Base-by-base conservation (phyloP, 2,113 vertebrate genomes). In the Grammomys dolichurus region DNA sequence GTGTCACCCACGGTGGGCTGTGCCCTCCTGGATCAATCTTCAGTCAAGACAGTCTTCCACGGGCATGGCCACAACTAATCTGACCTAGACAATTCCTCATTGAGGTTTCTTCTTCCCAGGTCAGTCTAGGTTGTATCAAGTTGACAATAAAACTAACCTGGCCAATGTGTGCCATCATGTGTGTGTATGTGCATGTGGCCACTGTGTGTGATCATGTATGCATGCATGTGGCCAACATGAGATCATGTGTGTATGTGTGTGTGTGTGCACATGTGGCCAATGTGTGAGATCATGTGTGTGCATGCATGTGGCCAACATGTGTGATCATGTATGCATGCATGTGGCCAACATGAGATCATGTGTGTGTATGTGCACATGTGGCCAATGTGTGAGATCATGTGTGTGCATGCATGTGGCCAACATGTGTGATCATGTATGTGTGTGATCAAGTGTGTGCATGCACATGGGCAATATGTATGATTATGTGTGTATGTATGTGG, bases 201-300 rank as follows among this genome's bases (percentile, higher is more conserved):
- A 56, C 11, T 16, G 48, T 56, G 14, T 56, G 54, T 56, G 54
- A 56, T 56, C 54, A 56, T 14, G 60, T 22, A 16, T 63, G 17
- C 16, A 4, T 3, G 4, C 17, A 3, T 11, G 4, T 2, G 51
- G 33, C 17, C 56, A 58, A 58, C 56, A 19, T 91, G 65, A 13
- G 28, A 11, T 28, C 10, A 6, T 67, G 65, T 67, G 65, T 80
- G 5, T 2, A 40, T 40, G 40, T 40, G 19, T 60, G 5, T 69
- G 11, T 69, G 65, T 7, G 7, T 48, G 46, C 46, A 48, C 46
- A 48, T 40, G 40, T 48, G 46, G 46, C 46, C 46, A 48, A 48
- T 7, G 7, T 48, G 7, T 48, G 4, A 5, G 0, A 9, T 26
- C 2, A 7, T 24, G 31, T 80, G 5, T 3, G 5, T 33, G 40